Evolutionary conservation across 1,140 invertebrate species (phyloP), one percentile per base, ranked within the genome.

Genomic region (Macrobrachium nipponense): DNA sequence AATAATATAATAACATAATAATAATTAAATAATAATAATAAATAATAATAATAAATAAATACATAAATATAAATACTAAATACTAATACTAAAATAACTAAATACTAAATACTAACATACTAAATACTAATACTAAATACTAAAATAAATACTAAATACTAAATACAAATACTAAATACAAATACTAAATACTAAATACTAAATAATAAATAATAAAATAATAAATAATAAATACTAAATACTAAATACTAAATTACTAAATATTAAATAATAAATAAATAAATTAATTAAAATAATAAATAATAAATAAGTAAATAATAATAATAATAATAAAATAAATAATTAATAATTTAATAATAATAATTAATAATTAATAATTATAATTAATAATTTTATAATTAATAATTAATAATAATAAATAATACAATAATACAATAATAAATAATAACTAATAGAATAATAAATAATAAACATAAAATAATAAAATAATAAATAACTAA

Each of bases 391-490:
- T 70, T 70, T 10, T 18, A 70, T 18, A 18, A 70, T 18, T 70
- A 18, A 70, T 18, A 70, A 18, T 70, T 12, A 70, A 18, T 43
- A 11, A 5, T 43, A 75, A 75, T 11, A 43, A 75, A 75, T 43
- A 43, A 75, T 36, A 75, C 10, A 75, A 14, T 43, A 75, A 10
- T 43, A 44, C 27, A 75, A 75, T n/a, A 75, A 44, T n/a, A n/a
- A n/a, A n/a, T n/a, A n/a, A n/a, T n/a, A n/a, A n/a, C n/a, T n/a
- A n/a, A n/a, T n/a, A n/a, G n/a, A n/a, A n/a, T n/a, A n/a, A n/a
- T n/a, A n/a, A n/a, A n/a, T n/a, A n/a, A n/a, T n/a, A n/a, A n/a
- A n/a, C n/a, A n/a, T n/a, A n/a, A n/a, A n/a, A n/a, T n/a, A n/a
- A n/a, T n/a, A n/a, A n/a, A n/a, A n/a, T n/a, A n/a, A n/a, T n/a